Percentiles rank a stretch among this genome's conserved stretches.
Conservation (phyloP, 2,888 invertebrate species). For the Acleris cristana region DNA sequence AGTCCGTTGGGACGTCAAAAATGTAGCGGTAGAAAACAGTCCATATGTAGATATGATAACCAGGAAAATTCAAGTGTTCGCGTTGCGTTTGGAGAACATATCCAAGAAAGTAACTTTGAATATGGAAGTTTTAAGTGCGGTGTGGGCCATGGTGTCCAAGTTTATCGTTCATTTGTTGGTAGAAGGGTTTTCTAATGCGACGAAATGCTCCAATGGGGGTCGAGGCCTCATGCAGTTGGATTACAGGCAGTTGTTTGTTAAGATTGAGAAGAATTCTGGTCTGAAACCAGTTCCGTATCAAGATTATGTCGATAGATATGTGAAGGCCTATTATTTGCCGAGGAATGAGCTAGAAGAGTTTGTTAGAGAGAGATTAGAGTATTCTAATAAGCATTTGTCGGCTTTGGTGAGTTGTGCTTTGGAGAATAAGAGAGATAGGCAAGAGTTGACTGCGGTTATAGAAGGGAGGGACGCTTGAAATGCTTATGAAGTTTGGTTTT, state of each 20-base stretch:
- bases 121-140: constrained; percentile 85
- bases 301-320: constrained; percentile 96
- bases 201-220: constrained; percentile 98
- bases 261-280: constrained; percentile 93
- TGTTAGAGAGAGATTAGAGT: constrained; percentile 93
- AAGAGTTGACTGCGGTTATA: constrained; percentile 88
- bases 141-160: constrained; percentile 95
- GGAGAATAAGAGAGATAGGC: constrained; percentile 93
- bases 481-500: not conserved
- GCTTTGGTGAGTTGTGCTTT: constrained; percentile 93
- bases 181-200: constrained; percentile 96
- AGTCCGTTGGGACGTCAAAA: constrained; percentile 97
- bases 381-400: constrained; percentile 93
- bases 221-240: constrained; percentile 99
- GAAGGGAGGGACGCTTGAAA: constrained; percentile 81
- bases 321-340: constrained; percentile 98
- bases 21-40: constrained; percentile 97
- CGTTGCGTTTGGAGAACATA: constrained; percentile 90
- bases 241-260: constrained; percentile 96
- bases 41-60: constrained; percentile 92
- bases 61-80: constrained; percentile 90
- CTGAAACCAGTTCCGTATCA: constrained; percentile 93
- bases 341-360: constrained; percentile 94
- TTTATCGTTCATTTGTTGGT: constrained; percentile 94
- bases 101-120: constrained; percentile 88